phyloP scores from a whole-genome alignment of 2,888 invertebrate species.

The Cryptocheilus praepositus region DNA sequence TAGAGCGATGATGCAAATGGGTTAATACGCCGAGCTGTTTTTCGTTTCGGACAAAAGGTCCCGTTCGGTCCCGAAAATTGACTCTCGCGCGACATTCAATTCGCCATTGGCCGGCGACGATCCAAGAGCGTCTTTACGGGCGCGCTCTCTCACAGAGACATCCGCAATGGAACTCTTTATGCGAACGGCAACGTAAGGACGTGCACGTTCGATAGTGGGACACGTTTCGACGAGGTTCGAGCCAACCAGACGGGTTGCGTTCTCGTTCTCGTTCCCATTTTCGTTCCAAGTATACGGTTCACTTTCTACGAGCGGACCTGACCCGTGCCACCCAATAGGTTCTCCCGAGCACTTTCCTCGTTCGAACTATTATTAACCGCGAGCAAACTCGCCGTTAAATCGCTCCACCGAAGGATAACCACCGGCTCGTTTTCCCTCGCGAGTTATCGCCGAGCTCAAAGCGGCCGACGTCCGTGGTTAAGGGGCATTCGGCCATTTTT shows the following conservation, averaged over 20 bases:
- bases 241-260: conserved; percentile 35
- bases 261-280: conserved; percentile 43
- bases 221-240: conserved; percentile 13
- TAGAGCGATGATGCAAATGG: too few species aligned
- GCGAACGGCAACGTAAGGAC: conserved; percentile 21
- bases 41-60: too few species aligned
- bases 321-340: conserved; percentile 56
- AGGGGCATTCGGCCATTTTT: conserved; percentile 35
- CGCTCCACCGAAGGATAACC: conserved; percentile 44
- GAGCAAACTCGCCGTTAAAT: conserved; percentile 54
- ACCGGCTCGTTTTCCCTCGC: conserved; percentile 45
- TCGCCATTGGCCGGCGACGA: conserved; percentile 1
- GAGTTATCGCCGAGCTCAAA: conserved; percentile 51
- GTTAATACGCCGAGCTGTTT: too few species aligned
- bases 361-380: conserved; percentile 59
- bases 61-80: too few species aligned
- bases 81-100: too few species aligned
- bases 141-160: conserved; percentile 3
- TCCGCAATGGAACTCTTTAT: conserved; percentile 21
- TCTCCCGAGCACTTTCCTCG: conserved; percentile 60
- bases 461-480: conserved; percentile 47
- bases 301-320: conserved; percentile 64
- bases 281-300: conserved; percentile 58
- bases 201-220: conserved; percentile 17
- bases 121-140: conserved; percentile 13